These are phyloP conservation scores for Phasianus colchicus DNA, from an alignment of 2,113 vertebrate species.

Conservation along the genomic window DNA sequence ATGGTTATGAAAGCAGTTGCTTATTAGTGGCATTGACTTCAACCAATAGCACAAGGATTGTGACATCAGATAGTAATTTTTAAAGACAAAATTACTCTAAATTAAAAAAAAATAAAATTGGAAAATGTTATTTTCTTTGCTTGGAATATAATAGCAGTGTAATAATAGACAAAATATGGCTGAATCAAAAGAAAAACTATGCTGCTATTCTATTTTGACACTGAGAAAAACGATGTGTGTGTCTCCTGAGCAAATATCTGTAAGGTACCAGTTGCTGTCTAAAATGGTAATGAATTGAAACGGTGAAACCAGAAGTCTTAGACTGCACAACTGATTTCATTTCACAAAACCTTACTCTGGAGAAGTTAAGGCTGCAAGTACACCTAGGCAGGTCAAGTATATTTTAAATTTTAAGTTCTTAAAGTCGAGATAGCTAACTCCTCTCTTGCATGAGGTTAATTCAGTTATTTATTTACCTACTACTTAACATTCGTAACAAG, in stretches of 20 bases:
- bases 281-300: neutral
- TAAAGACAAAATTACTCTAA: neutral
- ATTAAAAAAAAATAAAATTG: neutral
- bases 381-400: neutral
- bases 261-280: neutral
- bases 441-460: neutral
- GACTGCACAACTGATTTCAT: neutral
- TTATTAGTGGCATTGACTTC: neutral
- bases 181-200: neutral
- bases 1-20: fast-evolving
- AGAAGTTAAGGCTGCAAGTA: neutral
- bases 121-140: neutral
- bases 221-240: neutral
- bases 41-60: neutral
- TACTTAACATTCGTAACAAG: neutral
- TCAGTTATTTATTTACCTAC: neutral
- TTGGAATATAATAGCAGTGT: neutral
- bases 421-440: neutral
- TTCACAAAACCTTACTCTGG: neutral
- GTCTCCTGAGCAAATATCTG: neutral
- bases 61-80: neutral
- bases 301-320: neutral
- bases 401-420: neutral
- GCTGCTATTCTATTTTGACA: neutral
- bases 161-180: neutral